phyloP scores from a whole-genome alignment of 2,888 invertebrate genomes.

The Sphaerophoria rueppellii region DNA sequence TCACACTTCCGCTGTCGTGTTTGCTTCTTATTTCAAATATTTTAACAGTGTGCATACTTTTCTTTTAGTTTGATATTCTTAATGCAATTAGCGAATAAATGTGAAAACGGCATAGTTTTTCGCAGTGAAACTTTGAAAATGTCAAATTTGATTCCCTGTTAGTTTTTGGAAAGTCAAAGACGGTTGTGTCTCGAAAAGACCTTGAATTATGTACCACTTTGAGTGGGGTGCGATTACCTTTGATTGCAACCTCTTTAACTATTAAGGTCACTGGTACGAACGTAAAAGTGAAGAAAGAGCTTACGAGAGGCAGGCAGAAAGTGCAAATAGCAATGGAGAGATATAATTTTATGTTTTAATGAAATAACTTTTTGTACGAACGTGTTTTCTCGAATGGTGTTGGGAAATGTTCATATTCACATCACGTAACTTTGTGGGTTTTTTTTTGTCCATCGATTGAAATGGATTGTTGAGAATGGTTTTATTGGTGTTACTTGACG shows the following conservation, averaged over 20 bases:
- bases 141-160: too few relatives aligned
- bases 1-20: constrained; percentile 61
- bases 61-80: constrained; percentile 61
- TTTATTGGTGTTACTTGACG: neutral
- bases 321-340: constrained; percentile 24
- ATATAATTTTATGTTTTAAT: constrained; percentile 19
- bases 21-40: too few relatives aligned
- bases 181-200: constrained; percentile 24
- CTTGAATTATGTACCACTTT: constrained; percentile 18
- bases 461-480: constrained; percentile 1
- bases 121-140: neutral
- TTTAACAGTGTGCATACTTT: constrained; percentile 25
- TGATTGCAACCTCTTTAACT: neutral
- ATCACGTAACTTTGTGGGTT: constrained; percentile 51
- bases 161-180: too few relatives aligned
- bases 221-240: constrained; percentile 2
- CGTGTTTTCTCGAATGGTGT: constrained; percentile 8
- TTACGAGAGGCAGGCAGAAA: constrained; percentile 4
- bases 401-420: constrained; percentile 40
- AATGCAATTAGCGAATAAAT: constrained; percentile 62
- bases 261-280: constrained; percentile 17
- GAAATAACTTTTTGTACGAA: constrained; percentile 28
- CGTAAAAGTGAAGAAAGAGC: constrained; percentile 2
- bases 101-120: constrained; percentile 70
- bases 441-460: constrained; percentile 5